A percentile compares a stretch with the other conserved stretches of the same genome.
Conservation (phyloP, 2,113 vertebrate genomes). For the Tylochromis polylepis region DNA sequence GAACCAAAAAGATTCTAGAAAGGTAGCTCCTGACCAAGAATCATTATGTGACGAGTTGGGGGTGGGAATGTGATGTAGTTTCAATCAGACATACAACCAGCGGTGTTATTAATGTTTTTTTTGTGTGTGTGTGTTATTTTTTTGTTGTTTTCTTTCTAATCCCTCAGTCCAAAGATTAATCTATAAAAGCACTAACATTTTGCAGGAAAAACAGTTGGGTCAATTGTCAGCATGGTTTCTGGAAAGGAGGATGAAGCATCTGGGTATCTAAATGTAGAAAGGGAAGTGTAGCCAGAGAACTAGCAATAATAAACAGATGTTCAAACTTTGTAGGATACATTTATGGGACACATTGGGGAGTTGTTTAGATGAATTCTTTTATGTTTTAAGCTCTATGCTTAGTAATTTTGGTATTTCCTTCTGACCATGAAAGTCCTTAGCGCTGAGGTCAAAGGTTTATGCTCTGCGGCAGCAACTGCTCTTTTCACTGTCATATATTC, state of each 20-base stretch:
- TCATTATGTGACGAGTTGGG: not conserved
- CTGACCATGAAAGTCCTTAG: not conserved
- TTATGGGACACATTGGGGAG: not conserved
- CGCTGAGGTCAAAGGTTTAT: not conserved
- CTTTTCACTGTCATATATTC: conserved; percentile 16
- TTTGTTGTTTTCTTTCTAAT: not conserved
- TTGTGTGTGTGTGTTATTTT: not conserved
- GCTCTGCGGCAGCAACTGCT: not conserved
- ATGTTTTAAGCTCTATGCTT: not conserved
- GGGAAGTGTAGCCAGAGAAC: not conserved
- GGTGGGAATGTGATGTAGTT: not conserved
- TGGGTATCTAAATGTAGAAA: conserved; percentile 1
- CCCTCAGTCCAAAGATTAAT: conserved; percentile 5
- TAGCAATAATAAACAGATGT: not conserved
- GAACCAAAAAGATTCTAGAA: not conserved
- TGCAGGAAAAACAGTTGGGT: conserved; percentile 15
- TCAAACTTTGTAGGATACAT: not conserved
- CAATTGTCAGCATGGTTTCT: conserved; percentile 29
- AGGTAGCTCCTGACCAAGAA: not conserved
- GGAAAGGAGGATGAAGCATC: not conserved
- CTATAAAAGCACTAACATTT: not conserved
- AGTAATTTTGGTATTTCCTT: not conserved
- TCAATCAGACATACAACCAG: not conserved
- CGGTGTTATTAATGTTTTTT: not conserved
- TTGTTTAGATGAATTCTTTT: not conserved